Percentiles rank a stretch among this genome's conserved stretches.
These are phyloP conservation scores for Brachymystax lenok DNA, from an alignment of 2,797 vertebrate species.

Conservation along the genomic window DNA sequence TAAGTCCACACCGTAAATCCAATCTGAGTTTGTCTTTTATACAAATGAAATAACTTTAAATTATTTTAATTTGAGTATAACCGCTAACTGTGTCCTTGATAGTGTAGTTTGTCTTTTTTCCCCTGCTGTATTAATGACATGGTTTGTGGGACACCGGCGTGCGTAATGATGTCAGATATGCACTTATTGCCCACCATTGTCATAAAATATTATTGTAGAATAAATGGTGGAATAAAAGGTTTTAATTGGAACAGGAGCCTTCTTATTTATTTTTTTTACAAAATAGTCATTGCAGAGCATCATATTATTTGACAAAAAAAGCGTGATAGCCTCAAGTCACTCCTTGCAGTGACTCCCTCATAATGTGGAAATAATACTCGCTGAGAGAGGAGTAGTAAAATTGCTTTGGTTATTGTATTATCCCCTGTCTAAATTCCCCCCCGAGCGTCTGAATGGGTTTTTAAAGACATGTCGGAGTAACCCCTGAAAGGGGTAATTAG, in stretches of 20 bases:
- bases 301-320: not conserved
- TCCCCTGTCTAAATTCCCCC: conserved; percentile 25
- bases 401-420: conserved; percentile 18
- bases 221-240: not conserved
- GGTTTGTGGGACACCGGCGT: not conserved
- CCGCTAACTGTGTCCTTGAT: too few relatives aligned
- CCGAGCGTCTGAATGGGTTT: conserved; percentile 46
- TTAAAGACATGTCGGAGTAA: conserved; percentile 58
- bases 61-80: too few relatives aligned
- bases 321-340: not conserved
- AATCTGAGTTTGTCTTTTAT: not conserved
- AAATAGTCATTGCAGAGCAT: not conserved
- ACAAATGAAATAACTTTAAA: not conserved
- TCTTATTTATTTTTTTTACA: not conserved
- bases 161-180: not conserved
- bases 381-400: conserved; percentile 12
- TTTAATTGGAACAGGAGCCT: not conserved
- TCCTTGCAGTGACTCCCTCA: not conserved
- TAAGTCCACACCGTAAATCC: not conserved
- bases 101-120: too few relatives aligned
- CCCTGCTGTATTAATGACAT: not conserved
- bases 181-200: not conserved
- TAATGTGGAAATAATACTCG: not conserved
- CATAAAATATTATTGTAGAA: not conserved
- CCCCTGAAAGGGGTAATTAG: conserved; percentile 74